Evolutionary conservation across 2,113 vertebrate species (phyloP).

Genomic region (Sebastes schlegelii): DNA sequence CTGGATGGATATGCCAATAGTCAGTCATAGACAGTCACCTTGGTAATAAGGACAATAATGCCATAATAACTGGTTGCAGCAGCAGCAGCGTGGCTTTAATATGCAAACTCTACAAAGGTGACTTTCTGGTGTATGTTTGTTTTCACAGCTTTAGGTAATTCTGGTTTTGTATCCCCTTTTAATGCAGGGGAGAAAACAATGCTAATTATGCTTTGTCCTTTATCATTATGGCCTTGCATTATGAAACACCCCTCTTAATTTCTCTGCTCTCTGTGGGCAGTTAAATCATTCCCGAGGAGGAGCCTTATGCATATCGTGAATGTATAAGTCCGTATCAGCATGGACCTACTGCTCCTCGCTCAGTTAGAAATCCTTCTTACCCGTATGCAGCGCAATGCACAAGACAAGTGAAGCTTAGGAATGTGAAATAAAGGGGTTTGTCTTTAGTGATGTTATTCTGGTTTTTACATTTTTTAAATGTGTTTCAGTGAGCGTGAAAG

Average conservation of each 20-base stretch:
- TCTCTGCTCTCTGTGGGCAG: conserved; percentile 51
- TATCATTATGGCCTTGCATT: conserved; percentile 71
- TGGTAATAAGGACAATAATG: conserved; percentile 58
- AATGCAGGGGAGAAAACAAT: conserved; percentile 31
- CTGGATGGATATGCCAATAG: conserved; percentile 53
- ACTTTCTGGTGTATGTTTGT: conserved; percentile 40
- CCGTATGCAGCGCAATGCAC: conserved; percentile 52
- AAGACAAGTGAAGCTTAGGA: conserved; percentile 55
- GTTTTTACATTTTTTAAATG: conserved; percentile 3
- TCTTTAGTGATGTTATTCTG: conserved; percentile 11
- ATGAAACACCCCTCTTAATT: conserved; percentile 65
- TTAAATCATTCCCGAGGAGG: conserved; percentile 66
- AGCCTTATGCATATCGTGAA: conserved; percentile 73
- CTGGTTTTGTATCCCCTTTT: conserved; percentile 55
- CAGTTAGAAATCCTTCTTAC: conserved; percentile 17
- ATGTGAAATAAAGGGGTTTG: conserved; percentile 61
- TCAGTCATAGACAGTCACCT: conserved; percentile 54
- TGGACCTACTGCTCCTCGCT: conserved; percentile 56
- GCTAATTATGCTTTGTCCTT: conserved; percentile 68
- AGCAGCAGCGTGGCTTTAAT: conserved; percentile 28
- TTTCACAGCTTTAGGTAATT: conserved; percentile 45
- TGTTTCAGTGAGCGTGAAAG: conserved; percentile 31
- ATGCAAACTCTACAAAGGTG: conserved; percentile 42
- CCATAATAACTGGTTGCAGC: conserved; percentile 36
- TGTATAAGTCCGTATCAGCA: conserved; percentile 62